Evolutionary conservation across 2,888 invertebrate genomes (phyloP).

Genomic region (Schizotus pectinicornis): DNA sequence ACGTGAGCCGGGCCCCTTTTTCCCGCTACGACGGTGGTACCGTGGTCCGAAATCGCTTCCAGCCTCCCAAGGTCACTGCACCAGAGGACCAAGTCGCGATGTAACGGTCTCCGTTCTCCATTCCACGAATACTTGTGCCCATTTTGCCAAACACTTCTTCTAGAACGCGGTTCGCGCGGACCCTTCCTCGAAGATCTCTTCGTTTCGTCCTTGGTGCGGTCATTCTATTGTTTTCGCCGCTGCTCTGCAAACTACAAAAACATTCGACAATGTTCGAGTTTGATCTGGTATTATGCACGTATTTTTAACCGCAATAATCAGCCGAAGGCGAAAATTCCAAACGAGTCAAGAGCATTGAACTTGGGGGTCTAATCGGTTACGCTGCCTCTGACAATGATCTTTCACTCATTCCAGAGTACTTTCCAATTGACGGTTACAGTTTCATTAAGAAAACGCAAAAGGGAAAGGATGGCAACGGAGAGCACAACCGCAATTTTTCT

Average conservation of each 20-base stretch:
- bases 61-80: constrained; percentile 44
- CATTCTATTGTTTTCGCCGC: background rate
- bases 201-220: background rate
- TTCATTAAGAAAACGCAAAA: too few species aligned
- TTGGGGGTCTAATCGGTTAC: constrained; percentile 26
- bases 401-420: background rate
- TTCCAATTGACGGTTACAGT: constrained; percentile 15
- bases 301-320: constrained; percentile 23
- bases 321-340: constrained; percentile 29
- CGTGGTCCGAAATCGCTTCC: constrained; percentile 16
- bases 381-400: background rate
- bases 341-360: constrained; percentile 29
- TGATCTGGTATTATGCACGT: constrained; percentile 13
- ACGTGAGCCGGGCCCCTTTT: constrained; percentile 20
- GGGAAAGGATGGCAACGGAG: too few species aligned
- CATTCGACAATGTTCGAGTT: background rate
- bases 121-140: constrained; percentile 41
- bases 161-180: background rate
- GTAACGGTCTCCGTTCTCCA: constrained; percentile 41
- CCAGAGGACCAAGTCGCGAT: constrained; percentile 34
- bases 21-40: constrained; percentile 23
- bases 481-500: too few species aligned
- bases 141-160: constrained; percentile 15
- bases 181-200: background rate
- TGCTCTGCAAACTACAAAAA: background rate